A percentile compares a stretch with the other conserved stretches of the same genome.
Evolutionary conservation across 2,888 invertebrate genomes (phyloP).

Genomic region (Andrena trimmerana): DNA sequence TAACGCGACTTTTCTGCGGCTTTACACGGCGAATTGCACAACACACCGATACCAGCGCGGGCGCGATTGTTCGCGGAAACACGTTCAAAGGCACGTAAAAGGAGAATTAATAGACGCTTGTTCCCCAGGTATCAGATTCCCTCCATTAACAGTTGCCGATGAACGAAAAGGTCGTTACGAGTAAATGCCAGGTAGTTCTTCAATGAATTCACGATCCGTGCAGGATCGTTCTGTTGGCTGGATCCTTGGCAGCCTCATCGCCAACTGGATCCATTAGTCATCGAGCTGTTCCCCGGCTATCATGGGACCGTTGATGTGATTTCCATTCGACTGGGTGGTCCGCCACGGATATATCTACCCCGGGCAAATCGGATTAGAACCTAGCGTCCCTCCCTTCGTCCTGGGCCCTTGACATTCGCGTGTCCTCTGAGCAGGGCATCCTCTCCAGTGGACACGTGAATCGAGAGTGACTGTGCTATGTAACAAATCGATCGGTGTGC

Average conservation of each 20-base stretch:
- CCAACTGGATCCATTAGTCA: constrained; percentile 69
- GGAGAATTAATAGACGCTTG: constrained; percentile 53
- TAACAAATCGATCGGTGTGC: neutral
- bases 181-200: constrained; percentile 66
- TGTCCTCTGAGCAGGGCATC: neutral
- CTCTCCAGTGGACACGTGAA: neutral
- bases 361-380: constrained; percentile 60
- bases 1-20: neutral
- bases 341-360: constrained; percentile 27
- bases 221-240: constrained; percentile 34
- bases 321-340: constrained; percentile 71
- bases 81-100: constrained; percentile 24
- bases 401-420: constrained; percentile 21
- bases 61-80: constrained; percentile 40
- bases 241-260: constrained; percentile 45
- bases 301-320: constrained; percentile 54
- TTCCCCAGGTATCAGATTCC: constrained; percentile 41
- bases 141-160: constrained; percentile 57
- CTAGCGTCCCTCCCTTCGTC: constrained; percentile 9
- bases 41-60: constrained; percentile 1
- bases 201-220: constrained; percentile 65
- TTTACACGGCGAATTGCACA: constrained; percentile 14
- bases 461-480: neutral
- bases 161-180: constrained; percentile 66
- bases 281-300: constrained; percentile 63